These are phyloP conservation scores for Podarcis cretensis DNA, from an alignment of 2,113 vertebrate genomes.

Conservation along the genomic window DNA sequence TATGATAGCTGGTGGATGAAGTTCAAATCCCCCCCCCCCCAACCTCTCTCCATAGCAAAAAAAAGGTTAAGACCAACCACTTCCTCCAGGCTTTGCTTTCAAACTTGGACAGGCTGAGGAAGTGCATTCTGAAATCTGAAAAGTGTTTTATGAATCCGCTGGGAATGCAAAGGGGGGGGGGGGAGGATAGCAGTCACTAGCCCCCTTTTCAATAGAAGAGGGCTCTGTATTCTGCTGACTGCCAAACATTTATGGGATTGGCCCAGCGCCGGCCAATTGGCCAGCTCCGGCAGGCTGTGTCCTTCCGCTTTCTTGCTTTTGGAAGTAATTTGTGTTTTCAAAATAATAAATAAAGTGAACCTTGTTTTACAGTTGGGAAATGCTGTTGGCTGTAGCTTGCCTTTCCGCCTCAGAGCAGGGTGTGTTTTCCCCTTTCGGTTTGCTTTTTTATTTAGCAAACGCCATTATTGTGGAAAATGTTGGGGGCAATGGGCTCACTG, in stretches of 20 bases:
- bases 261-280: slow-evolving; percentile 63
- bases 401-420: background rate
- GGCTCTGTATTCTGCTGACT: slow-evolving; percentile 71
- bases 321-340: slow-evolving; percentile 78
- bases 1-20: background rate
- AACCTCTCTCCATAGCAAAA: fast-evolving
- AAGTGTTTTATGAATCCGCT: slow-evolving; percentile 66
- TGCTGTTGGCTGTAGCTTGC: slow-evolving; percentile 28
- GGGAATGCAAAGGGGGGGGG: slow-evolving; percentile 52
- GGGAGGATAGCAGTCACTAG: slow-evolving; percentile 71
- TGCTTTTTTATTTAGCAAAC: background rate
- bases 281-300: slow-evolving; percentile 69
- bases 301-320: slow-evolving; percentile 78
- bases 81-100: background rate
- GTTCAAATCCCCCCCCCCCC: background rate
- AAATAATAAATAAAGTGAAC: slow-evolving; percentile 74
- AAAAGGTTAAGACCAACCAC: fast-evolving
- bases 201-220: slow-evolving; percentile 69
- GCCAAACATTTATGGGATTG: slow-evolving; percentile 80
- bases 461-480: background rate
- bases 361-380: slow-evolving; percentile 64
- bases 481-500: fast-evolving
- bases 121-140: slow-evolving; percentile 53
- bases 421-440: background rate
- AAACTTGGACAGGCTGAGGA: slow-evolving; percentile 24